A percentile compares a stretch with the other conserved stretches of the same genome.
Conservation (phyloP, 2,797 vertebrate species). For the Spinibarbus caldwelli region DNA sequence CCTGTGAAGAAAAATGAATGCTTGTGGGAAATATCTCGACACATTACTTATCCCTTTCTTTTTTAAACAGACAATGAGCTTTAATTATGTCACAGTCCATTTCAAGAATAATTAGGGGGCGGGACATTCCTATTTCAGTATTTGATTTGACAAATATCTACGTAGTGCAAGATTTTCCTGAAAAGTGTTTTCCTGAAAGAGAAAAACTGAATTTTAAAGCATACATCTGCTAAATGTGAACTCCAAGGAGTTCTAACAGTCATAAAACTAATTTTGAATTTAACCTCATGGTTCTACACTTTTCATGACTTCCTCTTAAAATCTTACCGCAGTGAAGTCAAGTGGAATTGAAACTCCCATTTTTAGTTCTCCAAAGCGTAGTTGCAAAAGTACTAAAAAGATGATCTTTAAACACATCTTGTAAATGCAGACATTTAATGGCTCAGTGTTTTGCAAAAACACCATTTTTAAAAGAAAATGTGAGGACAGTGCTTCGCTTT, state of each 20-base stretch:
- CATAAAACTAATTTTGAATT: not conserved
- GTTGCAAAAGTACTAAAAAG: conserved; percentile 36
- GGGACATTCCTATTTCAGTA: not conserved
- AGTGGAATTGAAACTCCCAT: conserved; percentile 62
- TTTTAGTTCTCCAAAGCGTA: conserved; percentile 52
- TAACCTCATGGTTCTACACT: not conserved
- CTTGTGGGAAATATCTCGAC: not conserved
- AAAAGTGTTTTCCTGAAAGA: not conserved
- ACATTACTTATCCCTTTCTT: not conserved
- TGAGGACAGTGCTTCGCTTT: too few relatives aligned
- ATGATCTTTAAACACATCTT: not conserved
- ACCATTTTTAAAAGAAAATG: too few relatives aligned
- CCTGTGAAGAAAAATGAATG: conserved; percentile 71
- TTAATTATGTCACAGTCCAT: not conserved
- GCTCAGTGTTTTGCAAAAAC: not conserved
- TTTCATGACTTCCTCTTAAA: conserved; percentile 46
- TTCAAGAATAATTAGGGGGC: not conserved
- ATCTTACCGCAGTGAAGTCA: conserved; percentile 8
- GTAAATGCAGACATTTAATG: not conserved
- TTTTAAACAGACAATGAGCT: not conserved
- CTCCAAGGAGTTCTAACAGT: not conserved
- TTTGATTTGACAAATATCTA: not conserved
- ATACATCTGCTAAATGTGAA: not conserved
- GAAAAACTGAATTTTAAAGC: not conserved
- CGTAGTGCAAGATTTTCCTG: too few relatives aligned